Base-by-base conservation (phyloP, 2,113 vertebrate genomes). In the Aphyosemion australe region DNA sequence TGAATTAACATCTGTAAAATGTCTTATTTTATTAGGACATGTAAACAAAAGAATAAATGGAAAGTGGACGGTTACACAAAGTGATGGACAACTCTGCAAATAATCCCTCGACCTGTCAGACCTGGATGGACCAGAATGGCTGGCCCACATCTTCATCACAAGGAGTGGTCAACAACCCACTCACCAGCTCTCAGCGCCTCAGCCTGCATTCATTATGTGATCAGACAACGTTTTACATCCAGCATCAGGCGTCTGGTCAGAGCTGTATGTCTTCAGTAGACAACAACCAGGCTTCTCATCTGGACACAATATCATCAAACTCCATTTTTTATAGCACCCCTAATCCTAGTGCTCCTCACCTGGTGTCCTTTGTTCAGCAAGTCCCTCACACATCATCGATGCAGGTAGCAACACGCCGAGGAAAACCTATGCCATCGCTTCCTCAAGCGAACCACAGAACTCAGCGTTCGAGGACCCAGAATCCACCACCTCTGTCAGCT, bases 1-100 rank as follows among this genome's bases (percentile, higher is more conserved):
- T 10, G 7, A 8, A 37, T 37, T 7, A 37, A 10, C 1, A 37
- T 37, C 4, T 7, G 7, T 37, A 37, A 37, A 10, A 37, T 10
- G 34, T 5, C 34, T 37, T 72, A 62, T 52, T 66, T 0, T 51
- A 6, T 26, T 4, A 73, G 51, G 42, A 16, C 26, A n/a, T 4
- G 12, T 14, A n/a, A 31, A 19, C 12, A 19, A 20, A 32, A 26
- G 57, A 64, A 14, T 4, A 2, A 74, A 49, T 12, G 5, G 1
- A 51, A n/a, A 15, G 41, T 13, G 18, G 54, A 57, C 19, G 61
- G 16, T 63, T 0, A 59, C 65, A 52, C 73, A 76, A 39, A 42
- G 74, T 43, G 19, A 89, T 84, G 82, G 75, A 87, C 47, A 75
- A 83, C 80, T 34, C 59, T 1, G 18, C 79, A n/a, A 79, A 79